These are phyloP conservation scores for Ianthella basta DNA, from an alignment of 37 sponge, comb jelly and placozoan genomes.

Conservation along the genomic window DNA sequence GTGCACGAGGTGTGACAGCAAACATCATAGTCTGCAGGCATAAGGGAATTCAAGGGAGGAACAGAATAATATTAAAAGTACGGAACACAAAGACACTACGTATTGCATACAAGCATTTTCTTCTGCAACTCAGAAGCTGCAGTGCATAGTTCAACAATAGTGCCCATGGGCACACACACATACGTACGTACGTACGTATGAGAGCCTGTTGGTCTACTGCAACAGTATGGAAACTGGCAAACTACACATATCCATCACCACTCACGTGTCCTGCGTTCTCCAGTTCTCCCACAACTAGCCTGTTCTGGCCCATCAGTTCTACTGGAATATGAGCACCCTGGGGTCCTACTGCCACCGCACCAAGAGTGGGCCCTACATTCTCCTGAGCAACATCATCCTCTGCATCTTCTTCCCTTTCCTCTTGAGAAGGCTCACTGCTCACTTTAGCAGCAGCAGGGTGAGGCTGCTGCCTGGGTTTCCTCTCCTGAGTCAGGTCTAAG, in stretches of 20 bases:
- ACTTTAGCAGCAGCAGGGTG: background rate
- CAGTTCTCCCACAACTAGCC: background rate
- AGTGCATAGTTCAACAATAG: too few relatives aligned
- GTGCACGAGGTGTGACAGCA: conserved; percentile 58
- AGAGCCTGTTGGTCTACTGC: too few relatives aligned
- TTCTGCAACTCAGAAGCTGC: too few relatives aligned
- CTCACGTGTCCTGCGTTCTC: too few relatives aligned
- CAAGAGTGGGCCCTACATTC: background rate
- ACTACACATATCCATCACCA: background rate
- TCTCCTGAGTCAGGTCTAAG: background rate
- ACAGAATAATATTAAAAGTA: background rate
- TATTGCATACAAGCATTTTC: too few relatives aligned
- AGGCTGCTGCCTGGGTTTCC: background rate
- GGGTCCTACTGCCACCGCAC: background rate
- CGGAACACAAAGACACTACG: background rate
- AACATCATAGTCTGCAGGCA: conserved; percentile 49
- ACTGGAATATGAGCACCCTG: background rate
- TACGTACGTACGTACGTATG: too few relatives aligned
- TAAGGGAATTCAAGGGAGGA: background rate
- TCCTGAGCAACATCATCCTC: background rate
- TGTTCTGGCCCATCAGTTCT: background rate
- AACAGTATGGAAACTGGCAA: too few relatives aligned
- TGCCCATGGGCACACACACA: too few relatives aligned
- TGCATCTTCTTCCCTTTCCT: background rate
- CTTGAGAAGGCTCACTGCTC: background rate